Evolutionary conservation across 2,888 invertebrate genomes (phyloP).

Genomic region (Phrixothrix hirtus): DNA sequence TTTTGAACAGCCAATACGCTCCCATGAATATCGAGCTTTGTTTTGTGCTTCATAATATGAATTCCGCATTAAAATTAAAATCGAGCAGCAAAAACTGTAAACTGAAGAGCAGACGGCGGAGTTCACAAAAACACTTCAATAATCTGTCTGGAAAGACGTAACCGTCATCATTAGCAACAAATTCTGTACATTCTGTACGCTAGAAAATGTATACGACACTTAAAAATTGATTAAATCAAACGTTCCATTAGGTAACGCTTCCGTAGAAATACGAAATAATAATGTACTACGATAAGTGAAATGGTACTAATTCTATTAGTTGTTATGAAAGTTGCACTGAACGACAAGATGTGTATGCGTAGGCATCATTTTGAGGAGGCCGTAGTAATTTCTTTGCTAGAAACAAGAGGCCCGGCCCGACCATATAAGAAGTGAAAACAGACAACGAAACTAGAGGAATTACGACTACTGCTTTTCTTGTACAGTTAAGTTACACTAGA

Average conservation of each 20-base stretch:
- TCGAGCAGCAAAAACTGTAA: constrained; percentile 10
- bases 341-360: too few relatives aligned
- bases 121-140: constrained; percentile 19
- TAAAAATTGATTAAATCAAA: too few relatives aligned
- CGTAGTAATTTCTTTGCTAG: constrained; percentile 43
- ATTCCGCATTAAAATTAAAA: constrained; percentile 14
- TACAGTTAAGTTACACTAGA: constrained; percentile 43
- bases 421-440: constrained; percentile 52
- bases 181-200: too few relatives aligned
- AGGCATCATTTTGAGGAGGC: too few relatives aligned
- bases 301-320: too few relatives aligned
- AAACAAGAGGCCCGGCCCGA: constrained; percentile 37
- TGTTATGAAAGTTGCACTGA: too few relatives aligned
- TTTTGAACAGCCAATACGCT: too few relatives aligned
- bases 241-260: too few relatives aligned
- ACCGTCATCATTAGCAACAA: constrained; percentile 16
- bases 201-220: too few relatives aligned
- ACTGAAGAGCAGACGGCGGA: constrained; percentile 13
- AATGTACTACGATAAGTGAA: too few relatives aligned
- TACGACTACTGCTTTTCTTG: constrained; percentile 42
- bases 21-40: constrained; percentile 6
- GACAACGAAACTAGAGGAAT: constrained; percentile 49
- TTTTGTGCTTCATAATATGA: constrained; percentile 8
- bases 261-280: too few relatives aligned
- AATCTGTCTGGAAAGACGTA: constrained; percentile 17